Base-by-base conservation (phyloP, 2,888 invertebrate species). In the Yponomeuta cagnagella region DNA sequence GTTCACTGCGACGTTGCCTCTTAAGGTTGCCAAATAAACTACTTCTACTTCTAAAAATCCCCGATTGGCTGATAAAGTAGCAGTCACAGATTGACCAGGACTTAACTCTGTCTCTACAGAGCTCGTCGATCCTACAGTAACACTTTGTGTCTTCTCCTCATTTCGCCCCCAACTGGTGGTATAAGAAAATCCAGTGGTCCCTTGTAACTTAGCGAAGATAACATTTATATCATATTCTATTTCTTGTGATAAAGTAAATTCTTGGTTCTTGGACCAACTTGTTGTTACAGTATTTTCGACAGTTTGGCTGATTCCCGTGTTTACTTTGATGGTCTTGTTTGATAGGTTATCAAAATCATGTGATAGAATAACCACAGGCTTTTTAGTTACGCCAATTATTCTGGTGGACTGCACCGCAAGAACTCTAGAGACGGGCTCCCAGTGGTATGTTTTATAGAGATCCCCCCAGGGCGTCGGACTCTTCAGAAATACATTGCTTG, bases 401-500 rank as follows among this genome's bases (percentile, higher is more conserved):
- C 74, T 79, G 2, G 80, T 84, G 0, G 82, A 84, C 77, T 83
- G 82, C 63, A 85, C 74, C 2, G 78, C 73, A 23, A 87, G 33
- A 0, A 85, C 76, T 73, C 79, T 80, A 0, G 79, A 77, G 0
- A 89, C 80, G 75, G 83, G 80, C 72, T 88, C 84, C 88, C 88
- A 90, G 33, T 80, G 76, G 70, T 85, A 84, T 65, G 71, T 80
- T 69, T 82, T 79, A 72, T 87, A 90, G 4, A 90, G 76, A 76
- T 90, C 89, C 0, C 84, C 85, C 89, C 90, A 89, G 0, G 88
- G 89, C 0, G 90, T 90, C 0, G 89, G 90, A 70, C 86, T 86
- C 76, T 79, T 81, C 9, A 87, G 72, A 70, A 79, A 90, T 0
- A 82, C 78, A 6, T 78, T 76, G 2, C 73, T 82, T 0, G 90